These are phyloP conservation scores for Streptopelia turtur DNA, from an alignment of 2,797 vertebrate genomes.

Conservation along the genomic window DNA sequence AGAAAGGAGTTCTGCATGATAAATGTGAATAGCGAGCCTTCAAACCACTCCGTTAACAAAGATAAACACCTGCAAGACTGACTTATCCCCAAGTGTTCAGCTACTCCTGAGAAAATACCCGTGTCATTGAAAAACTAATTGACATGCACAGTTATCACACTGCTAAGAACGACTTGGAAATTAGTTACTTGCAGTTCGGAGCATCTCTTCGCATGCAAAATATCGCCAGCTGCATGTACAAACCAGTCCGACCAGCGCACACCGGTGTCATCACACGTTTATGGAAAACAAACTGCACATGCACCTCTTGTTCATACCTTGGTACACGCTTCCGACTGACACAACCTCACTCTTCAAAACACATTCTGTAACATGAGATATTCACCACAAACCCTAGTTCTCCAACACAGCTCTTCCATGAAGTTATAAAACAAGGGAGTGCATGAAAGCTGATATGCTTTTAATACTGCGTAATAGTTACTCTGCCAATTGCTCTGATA, in stretches of 20 bases:
- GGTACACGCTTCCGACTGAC: not conserved
- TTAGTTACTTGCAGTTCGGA: not conserved
- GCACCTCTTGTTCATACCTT: not conserved
- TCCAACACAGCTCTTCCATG: not conserved
- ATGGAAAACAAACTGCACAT: not conserved
- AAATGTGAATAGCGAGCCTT: not conserved
- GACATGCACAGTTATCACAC: not conserved
- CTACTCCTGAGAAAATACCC: not conserved
- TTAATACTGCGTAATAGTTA: not conserved
- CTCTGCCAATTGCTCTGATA: not conserved
- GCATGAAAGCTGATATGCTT: not conserved
- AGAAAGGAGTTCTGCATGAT: not conserved
- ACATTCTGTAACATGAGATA: not conserved
- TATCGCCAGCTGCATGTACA: not conserved
- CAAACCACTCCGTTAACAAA: not conserved
- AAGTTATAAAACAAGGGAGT: not conserved
- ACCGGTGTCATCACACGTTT: accelerated
- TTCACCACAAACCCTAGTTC: not conserved
- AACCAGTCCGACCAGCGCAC: not conserved
- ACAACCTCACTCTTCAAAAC: not conserved
- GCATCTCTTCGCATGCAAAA: not conserved
- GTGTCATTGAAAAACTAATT: not conserved
- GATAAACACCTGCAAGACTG: not conserved
- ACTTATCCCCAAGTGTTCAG: not conserved
- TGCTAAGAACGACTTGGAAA: not conserved